phyloP scores from a whole-genome alignment of 1,140 invertebrate genomes.

The Drosophila sproati region DNA sequence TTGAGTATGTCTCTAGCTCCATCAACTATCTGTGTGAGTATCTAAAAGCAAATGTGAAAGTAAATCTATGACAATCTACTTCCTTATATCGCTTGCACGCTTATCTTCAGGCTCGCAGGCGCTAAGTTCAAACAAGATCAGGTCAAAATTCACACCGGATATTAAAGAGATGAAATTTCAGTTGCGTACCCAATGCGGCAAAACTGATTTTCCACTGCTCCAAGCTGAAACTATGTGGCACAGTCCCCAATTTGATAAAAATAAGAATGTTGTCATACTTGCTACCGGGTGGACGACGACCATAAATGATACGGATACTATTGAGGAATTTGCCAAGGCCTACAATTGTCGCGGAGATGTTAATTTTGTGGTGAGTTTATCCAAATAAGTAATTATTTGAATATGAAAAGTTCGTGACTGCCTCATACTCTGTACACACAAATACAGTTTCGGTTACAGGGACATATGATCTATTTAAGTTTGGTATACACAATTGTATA shows the following conservation, averaged over 20 bases:
- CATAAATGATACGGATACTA: constrained; percentile 70
- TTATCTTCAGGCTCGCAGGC: constrained; percentile 59
- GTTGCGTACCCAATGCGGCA: constrained; percentile 58
- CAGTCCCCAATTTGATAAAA: constrained; percentile 64
- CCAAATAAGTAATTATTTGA: too few species aligned
- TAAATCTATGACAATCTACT: neutral
- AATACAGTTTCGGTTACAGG: too few species aligned
- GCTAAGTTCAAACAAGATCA: constrained; percentile 61
- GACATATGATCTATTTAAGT: too few species aligned
- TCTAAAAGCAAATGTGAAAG: too few species aligned
- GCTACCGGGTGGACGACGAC: constrained; percentile 81
- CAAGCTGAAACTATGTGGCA: constrained; percentile 64
- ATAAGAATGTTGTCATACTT: constrained; percentile 75
- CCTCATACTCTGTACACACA: neutral
- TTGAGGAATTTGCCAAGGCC: constrained; percentile 66
- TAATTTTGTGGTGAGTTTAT: constrained; percentile 76
- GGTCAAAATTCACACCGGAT: constrained; percentile 66
- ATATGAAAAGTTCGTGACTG: neutral
- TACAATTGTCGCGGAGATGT: constrained; percentile 76
- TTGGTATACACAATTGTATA: too few species aligned
- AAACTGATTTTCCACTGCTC: constrained; percentile 50
- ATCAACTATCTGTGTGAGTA: constrained; percentile 75
- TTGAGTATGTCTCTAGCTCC: constrained; percentile 68
- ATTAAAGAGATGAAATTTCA: constrained; percentile 70
- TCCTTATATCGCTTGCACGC: constrained; percentile 61